These are phyloP conservation scores for Apamea crenata DNA, from an alignment of 2,888 invertebrate species.

Conservation along the genomic window DNA sequence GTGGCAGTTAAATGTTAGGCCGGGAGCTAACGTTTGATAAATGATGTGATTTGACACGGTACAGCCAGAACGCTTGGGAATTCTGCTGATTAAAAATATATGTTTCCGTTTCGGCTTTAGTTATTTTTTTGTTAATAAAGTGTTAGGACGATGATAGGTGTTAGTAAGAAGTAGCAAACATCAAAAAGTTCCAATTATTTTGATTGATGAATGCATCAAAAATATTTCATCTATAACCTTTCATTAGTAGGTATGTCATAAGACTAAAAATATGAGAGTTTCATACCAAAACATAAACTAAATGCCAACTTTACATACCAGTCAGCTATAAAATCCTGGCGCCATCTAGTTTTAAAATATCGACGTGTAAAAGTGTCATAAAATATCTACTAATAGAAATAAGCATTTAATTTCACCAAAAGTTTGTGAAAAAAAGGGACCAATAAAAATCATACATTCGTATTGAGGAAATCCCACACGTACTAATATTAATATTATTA, in stretches of 20 bases:
- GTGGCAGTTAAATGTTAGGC: slow-evolving; percentile 70
- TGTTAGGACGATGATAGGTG: slow-evolving; percentile 4
- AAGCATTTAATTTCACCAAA: neutral
- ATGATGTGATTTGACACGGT: slow-evolving; percentile 77
- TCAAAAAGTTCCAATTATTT: neutral
- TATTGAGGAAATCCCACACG: too few species aligned
- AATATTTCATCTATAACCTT: neutral
- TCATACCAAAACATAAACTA: neutral
- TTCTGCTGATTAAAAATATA: slow-evolving; percentile 74
- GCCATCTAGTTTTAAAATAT: too few species aligned
- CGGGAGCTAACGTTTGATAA: slow-evolving; percentile 77
- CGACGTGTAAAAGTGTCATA: too few species aligned
- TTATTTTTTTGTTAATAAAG: neutral
- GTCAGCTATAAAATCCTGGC: too few species aligned
- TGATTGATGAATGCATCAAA: neutral
- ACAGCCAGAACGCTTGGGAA: slow-evolving; percentile 75
- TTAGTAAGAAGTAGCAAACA: neutral
- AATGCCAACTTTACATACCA: neutral
- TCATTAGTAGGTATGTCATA: neutral
- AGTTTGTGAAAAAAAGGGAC: neutral
- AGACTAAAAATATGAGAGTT: neutral
- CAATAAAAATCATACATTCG: neutral
- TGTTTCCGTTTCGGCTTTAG: slow-evolving; percentile 66
- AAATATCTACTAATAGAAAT: too few species aligned
- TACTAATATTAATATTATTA: neutral